phyloP scores from a whole-genome alignment of 2,888 invertebrate genomes.

The Drosophila anomalata region DNA sequence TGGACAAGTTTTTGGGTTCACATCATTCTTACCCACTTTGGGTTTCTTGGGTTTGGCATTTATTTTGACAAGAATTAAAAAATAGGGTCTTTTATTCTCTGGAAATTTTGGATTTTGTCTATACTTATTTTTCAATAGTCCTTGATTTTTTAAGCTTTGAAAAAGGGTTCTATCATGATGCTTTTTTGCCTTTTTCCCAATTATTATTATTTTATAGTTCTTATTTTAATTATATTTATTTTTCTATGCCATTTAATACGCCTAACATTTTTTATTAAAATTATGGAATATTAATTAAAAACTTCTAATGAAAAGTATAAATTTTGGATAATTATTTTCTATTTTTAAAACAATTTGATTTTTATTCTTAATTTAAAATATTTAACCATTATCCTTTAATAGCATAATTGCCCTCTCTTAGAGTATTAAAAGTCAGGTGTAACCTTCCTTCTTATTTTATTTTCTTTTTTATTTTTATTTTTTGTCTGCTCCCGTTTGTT shows the following conservation, averaged over 20 bases:
- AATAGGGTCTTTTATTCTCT: not conserved
- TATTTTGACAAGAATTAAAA: not conserved
- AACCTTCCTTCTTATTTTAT: conserved; percentile 40
- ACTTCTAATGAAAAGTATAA: no score
- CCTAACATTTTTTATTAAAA: no score
- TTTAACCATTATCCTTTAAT: not conserved
- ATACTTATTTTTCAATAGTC: not conserved
- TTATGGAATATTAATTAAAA: no score
- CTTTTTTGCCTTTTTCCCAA: no score
- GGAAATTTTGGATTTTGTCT: not conserved
- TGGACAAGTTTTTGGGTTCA: not conserved
- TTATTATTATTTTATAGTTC: no score
- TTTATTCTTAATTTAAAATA: no score
- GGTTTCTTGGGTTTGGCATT: not conserved
- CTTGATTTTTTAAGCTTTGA: not conserved
- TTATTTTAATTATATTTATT: no score
- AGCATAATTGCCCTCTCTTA: not conserved
- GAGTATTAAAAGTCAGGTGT: conserved; percentile 10
- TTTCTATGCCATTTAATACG: no score
- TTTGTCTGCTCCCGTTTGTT: conserved; percentile 59
- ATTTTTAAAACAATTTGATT: no score
- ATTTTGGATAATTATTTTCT: no score
- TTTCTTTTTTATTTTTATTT: not conserved
- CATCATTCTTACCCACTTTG: not conserved
- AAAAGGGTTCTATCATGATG: no score